Evolutionary conservation across 1,140 invertebrate genomes (phyloP), one percentile per base, ranked within the genome.

Genomic region (Drepana arcuata): DNA sequence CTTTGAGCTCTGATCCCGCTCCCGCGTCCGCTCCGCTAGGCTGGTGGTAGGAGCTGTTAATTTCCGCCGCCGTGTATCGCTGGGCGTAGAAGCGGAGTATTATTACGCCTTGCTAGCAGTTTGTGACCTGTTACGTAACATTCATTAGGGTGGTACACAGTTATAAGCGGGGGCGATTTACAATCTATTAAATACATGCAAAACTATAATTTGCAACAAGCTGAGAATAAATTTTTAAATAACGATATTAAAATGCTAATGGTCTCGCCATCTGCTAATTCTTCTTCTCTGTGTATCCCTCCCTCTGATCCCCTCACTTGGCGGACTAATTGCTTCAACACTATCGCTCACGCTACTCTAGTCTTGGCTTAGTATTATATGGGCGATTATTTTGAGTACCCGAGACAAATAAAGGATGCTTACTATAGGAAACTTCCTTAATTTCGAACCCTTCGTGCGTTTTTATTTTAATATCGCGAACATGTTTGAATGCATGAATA

Each of bases 51-150:
- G 56, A 65, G 69, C 69, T 72, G 69, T 73, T 77, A 77, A 77
- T 77, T 77, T 77, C 73, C 73, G 73, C 63, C 54, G 41, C 58
- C 60, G 63, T 71, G 69, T 68, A 70, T 66, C 59, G 64, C 52
- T 55, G 48, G 56, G 56, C 56, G 42, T 49, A 42, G 57, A 40
- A 28, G 49, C 44, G 30, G 48, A 31, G 55, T 68, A 64, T 72
- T 78, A 74, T 78, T 74, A 67, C 66, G 68, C 61, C 63, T 73
- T 66, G 44, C 57, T 42, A 56, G 53, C 42, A 51, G 54, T 62
- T 64, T 64, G 55, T 36, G 52, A 63, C 54, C 53, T 61, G 58
- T 63, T 67, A 71, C 51, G 46, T 54, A 65, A 67, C 57, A 45
- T 60, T 52, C 34, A 36, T 43, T 46, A 46, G 23, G 40, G 7